Conservation (phyloP, 2,113 vertebrate species). For the Eulacestoma nigropectus region DNA sequence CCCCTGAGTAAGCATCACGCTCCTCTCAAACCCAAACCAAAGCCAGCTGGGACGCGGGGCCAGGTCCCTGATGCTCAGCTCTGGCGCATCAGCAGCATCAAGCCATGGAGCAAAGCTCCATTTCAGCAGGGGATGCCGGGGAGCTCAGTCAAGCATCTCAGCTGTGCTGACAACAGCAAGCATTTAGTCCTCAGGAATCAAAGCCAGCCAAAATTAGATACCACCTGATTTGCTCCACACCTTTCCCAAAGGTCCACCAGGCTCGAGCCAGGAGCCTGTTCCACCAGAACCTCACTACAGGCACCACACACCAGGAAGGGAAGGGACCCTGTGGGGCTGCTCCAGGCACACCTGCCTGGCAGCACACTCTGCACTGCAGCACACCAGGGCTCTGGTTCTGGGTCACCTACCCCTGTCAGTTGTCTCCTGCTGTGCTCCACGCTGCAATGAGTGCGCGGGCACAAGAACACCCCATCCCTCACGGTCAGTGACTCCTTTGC, state of each 20-base stretch:
- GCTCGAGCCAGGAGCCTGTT: background rate
- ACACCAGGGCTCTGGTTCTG: background rate
- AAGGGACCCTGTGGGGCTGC: background rate
- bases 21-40: background rate
- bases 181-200: background rate
- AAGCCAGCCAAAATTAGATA: background rate
- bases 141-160: background rate
- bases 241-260: background rate
- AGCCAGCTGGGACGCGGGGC: background rate
- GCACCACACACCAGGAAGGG: background rate
- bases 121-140: background rate
- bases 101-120: background rate
- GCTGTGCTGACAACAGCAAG: slow-evolving; percentile 18
- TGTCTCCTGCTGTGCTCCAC: background rate
- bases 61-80: background rate
- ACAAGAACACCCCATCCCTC: background rate
- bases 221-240: background rate
- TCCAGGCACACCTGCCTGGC: background rate
- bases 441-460: background rate
- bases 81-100: background rate
- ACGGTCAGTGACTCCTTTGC: background rate
- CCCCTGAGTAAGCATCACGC: fast-evolving
- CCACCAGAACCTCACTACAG: background rate
- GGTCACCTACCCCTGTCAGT: background rate
- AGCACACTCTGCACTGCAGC: background rate